Evolutionary conservation across 2,113 vertebrate genomes (phyloP), one percentile per base, ranked within the genome.

Genomic region (Leucopsar rothschildi): DNA sequence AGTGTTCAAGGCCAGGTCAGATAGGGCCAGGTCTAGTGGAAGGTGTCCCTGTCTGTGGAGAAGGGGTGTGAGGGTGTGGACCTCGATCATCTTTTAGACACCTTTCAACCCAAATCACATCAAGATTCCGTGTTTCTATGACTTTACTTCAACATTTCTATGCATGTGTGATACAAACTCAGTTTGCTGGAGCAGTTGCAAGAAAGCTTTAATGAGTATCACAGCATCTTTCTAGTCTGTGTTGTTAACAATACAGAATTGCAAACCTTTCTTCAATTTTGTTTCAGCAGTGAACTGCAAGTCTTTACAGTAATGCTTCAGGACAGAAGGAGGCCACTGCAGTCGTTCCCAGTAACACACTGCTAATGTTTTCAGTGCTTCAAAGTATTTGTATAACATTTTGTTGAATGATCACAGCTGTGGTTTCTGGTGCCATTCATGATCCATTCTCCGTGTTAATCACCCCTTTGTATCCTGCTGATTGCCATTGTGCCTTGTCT

Each of bases 281-380:
- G 40, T 77, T 90, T 88, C 37, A 72, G 7, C 24, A 72, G 14
- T 53, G 40, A 80, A 44, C 14, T 82, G 64, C 33, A 79, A 53
- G 13, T 65, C 45, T 64, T 86, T 77, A 82, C 35, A 72, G 16
- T 82, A 94, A 86, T 91, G 45, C 6, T 73, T 95, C 37, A 71
- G 40, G 93, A 94, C 72, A 95, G 88, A 95, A 97, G 80, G 52
- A 83, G 80, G 83, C 89, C 71, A 69, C 66, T 77, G 20, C 69
- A 77, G 49, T 68, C 2, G 0, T 70, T 75, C 66, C 65, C 50
- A 82, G 81, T 49, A 86, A 65, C 44, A 82, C 28, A 39, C 6
- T 1, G 0, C 25, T 86, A 25, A 63, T 16, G 44, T 80, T 86
- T 91, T 55, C 64, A 31, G 71, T 40, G 29, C 27, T 86, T 84